Base-by-base conservation (phyloP, 2,888 invertebrate genomes). In the Drosophila demipolita region DNA sequence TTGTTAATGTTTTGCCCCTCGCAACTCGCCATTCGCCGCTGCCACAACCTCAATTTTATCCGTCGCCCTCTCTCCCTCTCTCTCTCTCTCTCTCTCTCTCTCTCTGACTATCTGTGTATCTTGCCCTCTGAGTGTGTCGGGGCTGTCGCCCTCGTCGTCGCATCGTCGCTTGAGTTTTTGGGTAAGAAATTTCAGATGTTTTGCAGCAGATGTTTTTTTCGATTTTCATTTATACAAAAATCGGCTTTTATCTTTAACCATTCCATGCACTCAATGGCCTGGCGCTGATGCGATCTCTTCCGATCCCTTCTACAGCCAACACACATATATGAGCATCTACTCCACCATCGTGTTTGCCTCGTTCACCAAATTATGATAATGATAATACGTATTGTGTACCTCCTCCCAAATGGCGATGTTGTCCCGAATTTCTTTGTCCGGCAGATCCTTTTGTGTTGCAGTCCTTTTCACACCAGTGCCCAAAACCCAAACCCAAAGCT, bases 131-230 rank as follows among this genome's bases (percentile, higher is more conserved):
- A n/a, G 29, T 29, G 3, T 50, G 9, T 26, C 54, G 48, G 15
- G 26, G 49, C 64, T 57, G 69, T 63, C 61, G 48, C 64, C 71
- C 75, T 72, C 62, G 53, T 23, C 23, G 45, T 45, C 42, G 32
- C 32, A 26, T 45, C 45, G 33, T 26, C 45, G 54, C 52, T 54
- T 66, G 66, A 54, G 70, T 70, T 76, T 75, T 70, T 68, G 70
- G 69, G 50, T 45, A 74, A 66, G 70, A 78, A 82, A 71, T 82
- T 84, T 84, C 73, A 76, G 82, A 82, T 82, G 82, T 78, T 78
- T 80, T 65, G 81, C 72, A 81, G 83, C 83, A 84, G 83, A 84
- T 84, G 83, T 84, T 84, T 83, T 83, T 77, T 64, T 70, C 52
- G 60, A 65, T 72, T 62, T 67, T 62, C 63, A 38, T 64, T 76